Base-by-base conservation (phyloP, 2,888 invertebrate genomes). In the Aradus depressus region DNA sequence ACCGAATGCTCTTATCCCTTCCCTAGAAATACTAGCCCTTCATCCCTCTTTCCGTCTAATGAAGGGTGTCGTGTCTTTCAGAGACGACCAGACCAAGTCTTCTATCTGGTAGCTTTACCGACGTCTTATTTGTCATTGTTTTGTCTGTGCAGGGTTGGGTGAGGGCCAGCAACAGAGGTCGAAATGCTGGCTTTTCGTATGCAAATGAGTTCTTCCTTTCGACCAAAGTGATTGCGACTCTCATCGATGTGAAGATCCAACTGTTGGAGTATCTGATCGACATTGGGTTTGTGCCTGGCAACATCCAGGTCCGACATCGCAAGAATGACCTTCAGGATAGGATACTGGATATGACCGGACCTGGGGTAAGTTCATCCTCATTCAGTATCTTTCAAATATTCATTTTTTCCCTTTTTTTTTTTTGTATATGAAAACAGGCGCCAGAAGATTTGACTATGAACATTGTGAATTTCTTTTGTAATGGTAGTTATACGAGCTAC, bases 191-290 rank as follows among this genome's bases (percentile, higher is more conserved):
- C 25, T 71, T 79, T 50, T 75, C 77, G 44, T 93, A 87, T 68
- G 88, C 92, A 12, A 80, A 75, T 48, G 84, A 86, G 62, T 86
- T 92, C 67, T 91, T 76, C 65, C 71, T 96, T 0, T 91, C 91
- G 0, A 70, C 80, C 58, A 81, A 83, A 64, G 86, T 88, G 0
- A 72, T 95, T 62, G 73, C 84, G 54, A 91, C 86, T 68, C 73
- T 95, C 60, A 81, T 82, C 0, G 91, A 93, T 60, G 84, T 93
- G 57, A 89, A 93, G 64, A 80, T 83, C 61, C 87, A 88, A 64
- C 73, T 85, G 58, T 66, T 87, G 39, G 85, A 85, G 31, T 65
- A 85, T 18, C 66, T 88, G 12, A 80, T 82, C 0, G 76, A 81
- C 3, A 87, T 87, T 50, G 87, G 86, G 2, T 87, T 88, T 65